Conservation (phyloP, 1,140 invertebrate species). For the Nasonia longicornis region DNA sequence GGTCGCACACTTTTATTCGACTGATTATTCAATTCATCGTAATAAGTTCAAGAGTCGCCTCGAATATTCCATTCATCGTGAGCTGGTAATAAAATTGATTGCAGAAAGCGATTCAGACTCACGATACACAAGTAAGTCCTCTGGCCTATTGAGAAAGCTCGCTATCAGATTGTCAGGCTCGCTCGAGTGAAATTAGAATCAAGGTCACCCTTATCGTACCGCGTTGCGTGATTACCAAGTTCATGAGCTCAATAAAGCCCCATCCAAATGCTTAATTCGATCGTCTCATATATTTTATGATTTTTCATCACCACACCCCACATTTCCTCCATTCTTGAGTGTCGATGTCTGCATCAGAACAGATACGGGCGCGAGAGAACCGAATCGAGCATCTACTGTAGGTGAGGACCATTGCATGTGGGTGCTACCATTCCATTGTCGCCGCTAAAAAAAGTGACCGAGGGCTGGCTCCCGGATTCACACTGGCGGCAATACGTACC, state of each 20-base stretch:
- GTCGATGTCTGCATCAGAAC: neutral
- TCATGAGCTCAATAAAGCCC: constrained; percentile 16
- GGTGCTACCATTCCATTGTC: neutral
- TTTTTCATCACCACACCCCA: neutral
- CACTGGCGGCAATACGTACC: neutral
- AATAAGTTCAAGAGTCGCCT: neutral
- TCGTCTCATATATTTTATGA: neutral
- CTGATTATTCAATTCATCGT: constrained; percentile 37
- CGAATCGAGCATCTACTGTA: constrained; percentile 4
- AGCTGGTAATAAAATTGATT: constrained; percentile 31
- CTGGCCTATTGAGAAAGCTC: constrained; percentile 9
- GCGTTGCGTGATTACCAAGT: neutral
- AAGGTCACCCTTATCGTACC: constrained; percentile 31
- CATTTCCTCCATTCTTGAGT: neutral
- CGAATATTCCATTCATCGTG: constrained; percentile 19
- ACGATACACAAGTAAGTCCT: constrained; percentile 2
- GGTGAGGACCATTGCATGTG: neutral
- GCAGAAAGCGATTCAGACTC: constrained; percentile 18
- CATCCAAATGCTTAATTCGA: neutral
- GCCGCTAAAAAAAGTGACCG: neutral
- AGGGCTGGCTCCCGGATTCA: neutral
- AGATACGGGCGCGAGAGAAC: neutral
- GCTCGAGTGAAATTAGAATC: neutral
- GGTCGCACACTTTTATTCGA: neutral
- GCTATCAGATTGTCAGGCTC: constrained; percentile 27